These are phyloP conservation scores for Notothenia rossii DNA, from an alignment of 2,113 vertebrate genomes.

Conservation along the genomic window DNA sequence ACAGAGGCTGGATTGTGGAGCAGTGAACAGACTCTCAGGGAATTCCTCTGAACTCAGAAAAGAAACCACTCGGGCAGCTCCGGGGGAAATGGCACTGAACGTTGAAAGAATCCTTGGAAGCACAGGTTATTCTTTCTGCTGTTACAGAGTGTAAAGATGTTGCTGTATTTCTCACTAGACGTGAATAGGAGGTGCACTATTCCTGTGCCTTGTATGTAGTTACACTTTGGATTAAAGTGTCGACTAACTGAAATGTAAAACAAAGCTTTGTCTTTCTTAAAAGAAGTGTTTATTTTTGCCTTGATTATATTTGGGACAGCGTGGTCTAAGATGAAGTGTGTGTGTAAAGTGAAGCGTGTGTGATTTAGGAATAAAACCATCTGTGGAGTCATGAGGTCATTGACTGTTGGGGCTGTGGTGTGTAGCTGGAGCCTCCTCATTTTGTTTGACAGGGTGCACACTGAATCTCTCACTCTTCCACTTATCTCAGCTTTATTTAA, in stretches of 20 bases:
- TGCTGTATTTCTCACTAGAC: conserved; percentile 6
- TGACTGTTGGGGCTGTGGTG: conserved; percentile 43
- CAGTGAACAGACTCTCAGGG: conserved; percentile 12
- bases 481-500: conserved; percentile 41
- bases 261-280: not conserved
- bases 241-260: no score
- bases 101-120: conserved; percentile 41
- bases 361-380: conserved; percentile 43
- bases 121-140: not conserved
- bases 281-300: not conserved
- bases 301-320: conserved; percentile 12
- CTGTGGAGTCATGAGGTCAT: conserved; percentile 64
- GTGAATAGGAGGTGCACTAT: not conserved
- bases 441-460: conserved; percentile 45
- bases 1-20: conserved; percentile 44
- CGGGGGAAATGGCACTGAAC: conserved; percentile 15
- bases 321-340: conserved; percentile 6
- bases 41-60: conserved; percentile 24
- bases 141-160: not conserved
- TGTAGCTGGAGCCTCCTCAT: conserved; percentile 41
- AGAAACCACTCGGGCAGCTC: conserved; percentile 39
- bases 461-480: conserved; percentile 6
- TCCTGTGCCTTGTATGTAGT: not conserved
- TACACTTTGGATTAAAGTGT: no score
- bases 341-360: not conserved